Conservation (phyloP, 2,888 invertebrate genomes). For the Acanthosepion esculentum region DNA sequence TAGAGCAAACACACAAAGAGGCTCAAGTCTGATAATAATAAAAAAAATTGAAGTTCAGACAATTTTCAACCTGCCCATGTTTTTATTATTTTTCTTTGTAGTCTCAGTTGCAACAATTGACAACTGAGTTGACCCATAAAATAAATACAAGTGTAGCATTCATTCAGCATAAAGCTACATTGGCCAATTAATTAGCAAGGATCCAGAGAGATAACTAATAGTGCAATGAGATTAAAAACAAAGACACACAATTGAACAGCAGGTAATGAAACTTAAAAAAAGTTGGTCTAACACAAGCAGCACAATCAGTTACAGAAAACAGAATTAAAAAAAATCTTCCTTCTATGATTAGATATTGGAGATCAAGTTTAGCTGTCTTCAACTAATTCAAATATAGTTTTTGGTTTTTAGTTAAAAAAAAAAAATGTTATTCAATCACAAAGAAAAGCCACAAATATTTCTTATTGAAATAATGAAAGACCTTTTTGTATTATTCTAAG, state of each 20-base stretch:
- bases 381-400: background rate
- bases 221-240: background rate
- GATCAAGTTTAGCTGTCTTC: background rate
- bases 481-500: background rate
- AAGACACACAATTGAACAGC: background rate
- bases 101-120: slow-evolving; percentile 4
- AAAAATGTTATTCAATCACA: too few relatives aligned
- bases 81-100: background rate
- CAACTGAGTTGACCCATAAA: slow-evolving; percentile 14
- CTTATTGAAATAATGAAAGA: background rate
- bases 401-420: background rate
- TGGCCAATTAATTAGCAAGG: slow-evolving; percentile 33
- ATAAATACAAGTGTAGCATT: slow-evolving; percentile 17
- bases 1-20: slow-evolving; percentile 33
- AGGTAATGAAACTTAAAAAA: background rate
- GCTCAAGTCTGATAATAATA: background rate
- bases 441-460: slow-evolving; percentile 6
- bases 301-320: background rate
- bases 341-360: slow-evolving; percentile 33
- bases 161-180: slow-evolving; percentile 5
- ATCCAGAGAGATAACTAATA: background rate
- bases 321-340: background rate
- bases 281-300: background rate
- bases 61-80: slow-evolving; percentile 33
- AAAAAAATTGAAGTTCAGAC: slow-evolving; percentile 8